phyloP scores from a whole-genome alignment of 2,888 invertebrate genomes.

The Nymphalis polychloros region DNA sequence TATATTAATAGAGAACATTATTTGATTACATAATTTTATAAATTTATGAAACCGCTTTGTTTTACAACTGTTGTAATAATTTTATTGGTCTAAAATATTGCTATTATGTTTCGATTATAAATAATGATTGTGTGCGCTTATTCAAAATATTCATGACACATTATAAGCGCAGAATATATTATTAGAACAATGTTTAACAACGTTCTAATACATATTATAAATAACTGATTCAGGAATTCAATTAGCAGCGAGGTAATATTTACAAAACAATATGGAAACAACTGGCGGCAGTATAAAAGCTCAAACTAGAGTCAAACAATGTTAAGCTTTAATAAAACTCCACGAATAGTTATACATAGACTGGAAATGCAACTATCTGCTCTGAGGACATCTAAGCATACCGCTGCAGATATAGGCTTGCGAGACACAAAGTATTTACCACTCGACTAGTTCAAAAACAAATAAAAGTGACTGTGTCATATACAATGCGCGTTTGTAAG shows the following conservation, averaged over 20 bases:
- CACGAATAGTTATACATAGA: slow-evolving; percentile 67
- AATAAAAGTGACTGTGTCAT: slow-evolving; percentile 35
- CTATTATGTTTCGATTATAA: slow-evolving; percentile 13
- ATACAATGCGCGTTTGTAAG: slow-evolving; percentile 49
- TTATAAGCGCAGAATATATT: slow-evolving; percentile 35
- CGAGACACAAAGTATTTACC: slow-evolving; percentile 72
- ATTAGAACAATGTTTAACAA: slow-evolving; percentile 38
- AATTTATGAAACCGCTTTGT: too few relatives aligned
- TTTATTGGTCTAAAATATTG: background rate
- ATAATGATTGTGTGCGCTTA: slow-evolving; percentile 30
- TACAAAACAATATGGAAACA: slow-evolving; percentile 48
- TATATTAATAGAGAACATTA: too few relatives aligned
- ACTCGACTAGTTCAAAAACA: slow-evolving; percentile 55
- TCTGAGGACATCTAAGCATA: slow-evolving; percentile 72
- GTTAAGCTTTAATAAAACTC: slow-evolving; percentile 72
- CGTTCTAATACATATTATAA: slow-evolving; percentile 39
- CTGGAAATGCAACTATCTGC: slow-evolving; percentile 78
- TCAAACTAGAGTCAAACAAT: slow-evolving; percentile 58
- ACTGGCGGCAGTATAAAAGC: slow-evolving; percentile 47
- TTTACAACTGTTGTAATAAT: background rate
- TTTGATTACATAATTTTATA: too few relatives aligned
- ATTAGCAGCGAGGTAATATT: slow-evolving; percentile 44
- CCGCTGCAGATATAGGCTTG: slow-evolving; percentile 72
- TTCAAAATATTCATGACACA: slow-evolving; percentile 37
- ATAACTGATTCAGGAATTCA: slow-evolving; percentile 43